phyloP scores from a whole-genome alignment of 1,140 invertebrate genomes.

The Scaptomyza montana region DNA sequence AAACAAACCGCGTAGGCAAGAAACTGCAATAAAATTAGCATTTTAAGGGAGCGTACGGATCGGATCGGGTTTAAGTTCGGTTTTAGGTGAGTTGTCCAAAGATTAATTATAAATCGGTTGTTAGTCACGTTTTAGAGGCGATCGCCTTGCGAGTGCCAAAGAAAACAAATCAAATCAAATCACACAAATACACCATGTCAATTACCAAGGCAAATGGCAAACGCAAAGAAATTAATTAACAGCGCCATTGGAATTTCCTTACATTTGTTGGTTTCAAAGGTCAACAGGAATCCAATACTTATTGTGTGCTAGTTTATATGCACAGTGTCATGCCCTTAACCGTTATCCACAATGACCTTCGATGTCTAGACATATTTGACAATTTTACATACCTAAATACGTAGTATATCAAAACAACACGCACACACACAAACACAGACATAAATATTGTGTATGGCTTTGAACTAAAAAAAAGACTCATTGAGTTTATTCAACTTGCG shows the following conservation, averaged over 20 bases:
- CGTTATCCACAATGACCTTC: slow-evolving; percentile 67
- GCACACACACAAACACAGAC: slow-evolving; percentile 34
- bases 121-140: slow-evolving; percentile 65
- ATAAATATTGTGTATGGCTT: slow-evolving; percentile 67
- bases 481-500: slow-evolving; percentile 71
- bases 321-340: slow-evolving; percentile 44
- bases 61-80: neutral
- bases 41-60: neutral
- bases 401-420: slow-evolving; percentile 39
- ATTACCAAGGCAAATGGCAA: slow-evolving; percentile 62
- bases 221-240: slow-evolving; percentile 32
- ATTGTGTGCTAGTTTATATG: slow-evolving; percentile 17
- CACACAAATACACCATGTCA: slow-evolving; percentile 36
- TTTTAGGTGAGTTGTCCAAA: slow-evolving; percentile 18
- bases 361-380: slow-evolving; percentile 77
- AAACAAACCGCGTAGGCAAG: slow-evolving; percentile 14
- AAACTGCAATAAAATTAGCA: slow-evolving; percentile 58
- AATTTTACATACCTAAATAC: slow-evolving; percentile 61
- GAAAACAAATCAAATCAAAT: slow-evolving; percentile 46
- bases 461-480: slow-evolving; percentile 43
- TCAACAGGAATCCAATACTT: slow-evolving; percentile 14
- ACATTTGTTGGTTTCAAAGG: slow-evolving; percentile 13
- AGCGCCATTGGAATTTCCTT: slow-evolving; percentile 49
- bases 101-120: slow-evolving; percentile 54
- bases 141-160: neutral